These are phyloP conservation scores for Rhinogobio ventralis DNA, from an alignment of 2,797 vertebrate genomes.

Conservation along the genomic window DNA sequence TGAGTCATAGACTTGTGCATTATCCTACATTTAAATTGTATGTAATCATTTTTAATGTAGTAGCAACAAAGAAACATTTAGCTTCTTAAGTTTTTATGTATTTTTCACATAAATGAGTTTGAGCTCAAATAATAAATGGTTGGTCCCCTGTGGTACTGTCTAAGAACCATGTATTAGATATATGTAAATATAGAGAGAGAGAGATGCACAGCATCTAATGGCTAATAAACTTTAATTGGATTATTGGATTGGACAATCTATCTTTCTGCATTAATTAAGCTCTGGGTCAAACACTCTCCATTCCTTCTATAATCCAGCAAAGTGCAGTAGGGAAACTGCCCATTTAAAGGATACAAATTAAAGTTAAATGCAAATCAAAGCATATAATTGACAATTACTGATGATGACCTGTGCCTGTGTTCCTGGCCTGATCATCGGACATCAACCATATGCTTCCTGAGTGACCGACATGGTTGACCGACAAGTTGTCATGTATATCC, in stretches of 20 bases:
- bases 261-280: conserved; percentile 72
- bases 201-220: conserved; percentile 47
- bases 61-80: background rate
- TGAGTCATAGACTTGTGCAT: conserved; percentile 11
- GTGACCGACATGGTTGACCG: background rate
- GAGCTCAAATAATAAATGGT: background rate
- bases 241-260: conserved; percentile 72
- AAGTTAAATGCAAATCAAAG: conserved; percentile 62
- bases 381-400: conserved; percentile 64
- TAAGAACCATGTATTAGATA: background rate
- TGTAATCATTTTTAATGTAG: background rate
- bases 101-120: background rate
- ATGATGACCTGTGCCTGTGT: conserved; percentile 27
- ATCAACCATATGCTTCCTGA: background rate
- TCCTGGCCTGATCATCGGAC: conserved; percentile 3
- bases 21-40: background rate
- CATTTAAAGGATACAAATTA: conserved; percentile 61
- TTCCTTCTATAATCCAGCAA: conserved; percentile 63
- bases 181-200: conserved; percentile 30
- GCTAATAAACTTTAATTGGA: conserved; percentile 73
- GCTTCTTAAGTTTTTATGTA: background rate
- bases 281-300: conserved; percentile 61
- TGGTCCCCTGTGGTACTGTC: background rate
- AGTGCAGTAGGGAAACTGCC: conserved; percentile 61
- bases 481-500: background rate